phyloP scores from a whole-genome alignment of 2,797 vertebrate species.

The Syngnathus rostellatus region DNA sequence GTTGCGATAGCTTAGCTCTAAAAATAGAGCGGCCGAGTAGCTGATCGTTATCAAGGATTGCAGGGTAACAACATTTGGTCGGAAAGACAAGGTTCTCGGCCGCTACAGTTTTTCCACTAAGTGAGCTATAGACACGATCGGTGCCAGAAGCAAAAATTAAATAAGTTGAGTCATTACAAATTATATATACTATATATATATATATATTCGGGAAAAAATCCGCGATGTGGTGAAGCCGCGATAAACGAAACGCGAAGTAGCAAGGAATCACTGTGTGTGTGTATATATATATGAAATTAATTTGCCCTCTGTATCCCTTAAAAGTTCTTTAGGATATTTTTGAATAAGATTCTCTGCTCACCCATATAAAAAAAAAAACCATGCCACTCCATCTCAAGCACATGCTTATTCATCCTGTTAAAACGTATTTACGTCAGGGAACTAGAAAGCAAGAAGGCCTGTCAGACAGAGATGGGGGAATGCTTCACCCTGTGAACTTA shows the following conservation, averaged over 20 bases:
- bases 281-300: too few relatives aligned
- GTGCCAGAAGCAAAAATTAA: too few relatives aligned
- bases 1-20: conserved; percentile 27
- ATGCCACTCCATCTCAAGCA: neutral
- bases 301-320: too few relatives aligned
- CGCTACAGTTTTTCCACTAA: neutral
- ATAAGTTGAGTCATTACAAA: too few relatives aligned
- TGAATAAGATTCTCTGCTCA: too few relatives aligned
- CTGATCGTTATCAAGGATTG: conserved; percentile 53
- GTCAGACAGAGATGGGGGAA: neutral
- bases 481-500: neutral
- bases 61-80: conserved; percentile 15
- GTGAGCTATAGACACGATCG: too few relatives aligned
- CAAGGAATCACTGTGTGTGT: too few relatives aligned
- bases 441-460: neutral
- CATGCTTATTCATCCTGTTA: neutral
- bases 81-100: conserved; percentile 12
- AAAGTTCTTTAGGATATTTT: too few relatives aligned
- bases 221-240: too few relatives aligned
- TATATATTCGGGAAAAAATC: too few relatives aligned
- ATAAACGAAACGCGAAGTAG: too few relatives aligned
- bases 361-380: neutral
- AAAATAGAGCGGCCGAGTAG: conserved; percentile 54
- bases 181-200: too few relatives aligned
- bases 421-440: neutral